These are phyloP conservation scores for Lysandra coridon DNA, from an alignment of 2,888 invertebrate species.

Conservation along the genomic window DNA sequence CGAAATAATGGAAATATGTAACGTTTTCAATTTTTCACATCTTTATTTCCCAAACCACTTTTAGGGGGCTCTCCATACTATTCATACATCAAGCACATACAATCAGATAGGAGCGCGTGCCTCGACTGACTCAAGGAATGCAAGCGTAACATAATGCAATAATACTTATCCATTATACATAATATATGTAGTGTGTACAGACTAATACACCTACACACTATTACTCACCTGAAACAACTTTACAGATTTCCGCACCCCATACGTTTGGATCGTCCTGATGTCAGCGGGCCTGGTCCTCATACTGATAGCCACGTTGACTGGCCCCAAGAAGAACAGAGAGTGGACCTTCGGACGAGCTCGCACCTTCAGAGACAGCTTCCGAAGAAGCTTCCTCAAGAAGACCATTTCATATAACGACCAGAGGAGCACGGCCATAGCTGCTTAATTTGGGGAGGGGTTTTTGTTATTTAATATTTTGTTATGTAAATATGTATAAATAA, in stretches of 20 bases:
- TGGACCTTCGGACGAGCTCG: slow-evolving; percentile 51
- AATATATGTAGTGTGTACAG: too few species aligned
- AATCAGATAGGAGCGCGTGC: too few species aligned
- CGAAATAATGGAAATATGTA: too few species aligned
- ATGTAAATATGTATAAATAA: slow-evolving; percentile 22
- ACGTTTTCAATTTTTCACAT: too few species aligned
- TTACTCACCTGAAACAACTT: slow-evolving; percentile 13
- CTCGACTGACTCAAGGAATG: too few species aligned
- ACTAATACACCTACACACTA: too few species aligned
- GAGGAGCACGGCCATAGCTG: slow-evolving; percentile 42
- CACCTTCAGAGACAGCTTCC: slow-evolving; percentile 46
- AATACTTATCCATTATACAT: too few species aligned
- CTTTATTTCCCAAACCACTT: too few species aligned
- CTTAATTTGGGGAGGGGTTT: slow-evolving; percentile 33
- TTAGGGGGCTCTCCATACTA: too few species aligned
- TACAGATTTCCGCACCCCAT: slow-evolving; percentile 44
- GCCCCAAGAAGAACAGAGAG: slow-evolving; percentile 54
- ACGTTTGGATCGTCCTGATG: slow-evolving; percentile 45
- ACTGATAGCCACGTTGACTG: slow-evolving; percentile 43
- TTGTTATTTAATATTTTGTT: slow-evolving; percentile 6
- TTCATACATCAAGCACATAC: too few species aligned
- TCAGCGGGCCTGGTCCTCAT: slow-evolving; percentile 44
- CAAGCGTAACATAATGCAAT: too few species aligned
- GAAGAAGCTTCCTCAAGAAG: slow-evolving; percentile 51
- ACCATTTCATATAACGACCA: slow-evolving; percentile 32